Evolutionary conservation across 64 coral and sea anemone species (phyloP), one percentile per base, ranked within the genome.

Genomic region (Dendrophyllia cribrosa): DNA sequence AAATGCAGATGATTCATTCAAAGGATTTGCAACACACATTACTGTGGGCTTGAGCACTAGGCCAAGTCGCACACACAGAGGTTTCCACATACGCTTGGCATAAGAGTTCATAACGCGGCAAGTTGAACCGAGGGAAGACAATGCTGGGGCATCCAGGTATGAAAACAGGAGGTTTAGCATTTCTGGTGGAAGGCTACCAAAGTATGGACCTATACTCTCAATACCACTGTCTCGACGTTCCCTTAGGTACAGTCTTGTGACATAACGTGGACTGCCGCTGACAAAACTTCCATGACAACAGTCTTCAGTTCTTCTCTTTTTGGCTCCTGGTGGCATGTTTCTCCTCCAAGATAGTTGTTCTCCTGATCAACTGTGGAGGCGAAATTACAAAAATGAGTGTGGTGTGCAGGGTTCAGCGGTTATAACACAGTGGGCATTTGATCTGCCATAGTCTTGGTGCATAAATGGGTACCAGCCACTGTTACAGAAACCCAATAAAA

Each of bases 11-110:
- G 83, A 77, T 9, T 82, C 74, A 26, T 86, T 87, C 25, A 83
- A 51, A 15, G 97, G 97, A 73, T 96, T 99, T 69, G 94, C 88
- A 24, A 99, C 97, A 85, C 94, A 96, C 14, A 99, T 49, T 24
- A 94, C 76, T 49, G 97, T 99, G 43, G 94, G 88, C 43, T 85
- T 89, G 17, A 79, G 73, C 47, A 87, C 52, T n/a, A 99, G 88
- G 5, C 83, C 83, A 58, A 96, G 91, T 20, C 85, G 86, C 20
- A 26, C 72, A 91, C 94, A 99, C 23, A 99, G 78, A 20, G 79
- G 76, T 58, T 89, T 93, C 97, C 97, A 99, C 67, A 94, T 86
- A 16, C 67, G 43, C 50, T 96, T 88, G 7, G 91, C 87, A 79
- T 99, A 88, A 59, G 81, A 89, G 44, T 89, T 78, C 46, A 99